Percentiles rank a stretch among this genome's conserved stretches.
Conservation (phyloP, 2,797 vertebrate species). For the Hypotaenidia philippensis region DNA sequence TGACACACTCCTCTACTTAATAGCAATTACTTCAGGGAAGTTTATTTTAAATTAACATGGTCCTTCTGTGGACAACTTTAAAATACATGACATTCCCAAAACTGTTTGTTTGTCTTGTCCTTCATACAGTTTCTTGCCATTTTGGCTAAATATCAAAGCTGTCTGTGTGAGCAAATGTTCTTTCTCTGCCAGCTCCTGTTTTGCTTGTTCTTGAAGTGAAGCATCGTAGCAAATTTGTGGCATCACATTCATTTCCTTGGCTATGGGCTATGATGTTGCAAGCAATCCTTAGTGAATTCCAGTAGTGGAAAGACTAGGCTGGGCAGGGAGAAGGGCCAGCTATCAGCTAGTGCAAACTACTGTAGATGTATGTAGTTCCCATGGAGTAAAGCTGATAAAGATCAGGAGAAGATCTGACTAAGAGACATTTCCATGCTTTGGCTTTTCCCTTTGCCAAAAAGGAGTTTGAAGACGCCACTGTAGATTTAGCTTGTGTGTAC, state of each 20-base stretch:
- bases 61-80: slow-evolving; percentile 40
- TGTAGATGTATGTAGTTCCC: neutral
- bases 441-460: neutral
- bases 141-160: slow-evolving; percentile 70
- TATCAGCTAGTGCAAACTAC: neutral
- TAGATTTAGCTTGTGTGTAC: neutral
- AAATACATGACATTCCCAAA: slow-evolving; percentile 49
- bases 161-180: slow-evolving; percentile 73
- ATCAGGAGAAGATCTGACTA: neutral
- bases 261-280: slow-evolving; percentile 51
- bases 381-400: neutral
- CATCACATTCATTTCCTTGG: slow-evolving; percentile 63
- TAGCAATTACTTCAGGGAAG: slow-evolving; percentile 7
- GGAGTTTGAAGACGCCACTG: neutral
- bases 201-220: slow-evolving; percentile 68
- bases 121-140: slow-evolving; percentile 68
- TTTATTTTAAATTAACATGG: slow-evolving; percentile 8
- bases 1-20: neutral
- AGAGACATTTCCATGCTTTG: neutral
- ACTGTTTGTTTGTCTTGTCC: slow-evolving; percentile 73
- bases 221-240: slow-evolving; percentile 65
- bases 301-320: slow-evolving; percentile 19
- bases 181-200: slow-evolving; percentile 67
- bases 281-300: slow-evolving; percentile 6
- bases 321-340: slow-evolving; percentile 4